Evolutionary conservation across 2,113 vertebrate species (phyloP), one percentile per base, ranked within the genome.

Genomic region (Lophochroa leadbeateri): DNA sequence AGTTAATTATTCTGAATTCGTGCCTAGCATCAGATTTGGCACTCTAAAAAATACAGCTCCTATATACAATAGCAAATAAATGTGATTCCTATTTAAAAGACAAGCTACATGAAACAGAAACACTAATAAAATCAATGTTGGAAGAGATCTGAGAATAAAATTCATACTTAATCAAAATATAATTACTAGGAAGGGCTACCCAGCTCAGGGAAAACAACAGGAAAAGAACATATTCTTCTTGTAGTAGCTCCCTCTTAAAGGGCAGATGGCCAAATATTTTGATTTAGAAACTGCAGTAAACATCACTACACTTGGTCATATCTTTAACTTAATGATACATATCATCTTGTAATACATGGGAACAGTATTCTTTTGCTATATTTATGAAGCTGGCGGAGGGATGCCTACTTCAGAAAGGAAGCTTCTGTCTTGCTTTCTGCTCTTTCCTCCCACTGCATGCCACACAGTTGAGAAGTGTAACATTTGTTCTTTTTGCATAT

Each of bases 1-100:
- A 78, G 74, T 86, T 94, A 93, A 94, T 95, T 96, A 92, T 82
- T 96, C 21, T 84, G 57, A 41, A 50, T 52, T n/a, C 7, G 29
- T n/a, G 19, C 43, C 49, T 79, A 50, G 10, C 68, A 37, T 82
- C 77, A 91, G 52, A 92, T 90, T 86, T 96, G 33, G 33, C 25
- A 89, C 16, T 53, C 49, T 84, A 35, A 71, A 91, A 85, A 13
- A 35, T 46, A 50, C n/a, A 33, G 17, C 24, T 63, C 21, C 18
- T 28, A 11, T 55, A 81, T 82, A 18, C 19, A 82, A 76, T 52
- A 93, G 28, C 29, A 86, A 33, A 6, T 61, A 91, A 55, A 60
- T 27, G 11, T 33, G 17, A 85, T 94, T 76, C 71, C 72, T 96
- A 37, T 78, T 94, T 95, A 78, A 92, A 91, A 82, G 29, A 39